phyloP scores from a whole-genome alignment of 2,113 vertebrate genomes.

The Pipa parva region DNA sequence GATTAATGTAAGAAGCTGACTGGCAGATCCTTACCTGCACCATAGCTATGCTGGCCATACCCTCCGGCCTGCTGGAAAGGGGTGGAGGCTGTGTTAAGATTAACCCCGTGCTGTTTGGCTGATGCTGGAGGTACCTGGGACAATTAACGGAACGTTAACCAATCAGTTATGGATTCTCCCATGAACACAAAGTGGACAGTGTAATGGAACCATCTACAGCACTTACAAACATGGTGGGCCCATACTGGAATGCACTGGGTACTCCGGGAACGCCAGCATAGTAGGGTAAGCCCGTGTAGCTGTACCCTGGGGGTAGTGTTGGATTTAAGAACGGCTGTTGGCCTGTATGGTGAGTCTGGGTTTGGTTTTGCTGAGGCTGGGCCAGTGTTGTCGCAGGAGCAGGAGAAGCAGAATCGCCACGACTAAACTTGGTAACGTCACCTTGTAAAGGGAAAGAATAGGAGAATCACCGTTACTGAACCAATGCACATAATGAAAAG shows the following conservation, averaged over 20 bases:
- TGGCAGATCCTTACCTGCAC: constrained; percentile 64
- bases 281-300: constrained; percentile 94
- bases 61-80: constrained; percentile 87
- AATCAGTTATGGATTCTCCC: not conserved
- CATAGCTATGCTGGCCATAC: constrained; percentile 83
- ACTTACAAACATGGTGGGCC: constrained; percentile 89
- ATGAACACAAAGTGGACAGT: not conserved
- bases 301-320: constrained; percentile 83
- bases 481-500: not conserved
- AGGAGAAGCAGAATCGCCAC: constrained; percentile 88
- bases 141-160: no score
- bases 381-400: constrained; percentile 81
- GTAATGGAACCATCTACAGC: no score
- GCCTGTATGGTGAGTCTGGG: constrained; percentile 77
- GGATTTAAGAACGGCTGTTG: constrained; percentile 93
- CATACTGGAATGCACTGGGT: constrained; percentile 92
- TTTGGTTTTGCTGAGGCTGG: constrained; percentile 77
- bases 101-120: constrained; percentile 84
- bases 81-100: constrained; percentile 68
- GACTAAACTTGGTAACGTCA: constrained; percentile 90
- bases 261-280: constrained; percentile 82
- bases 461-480: not conserved
- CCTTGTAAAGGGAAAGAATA: constrained; percentile 57
- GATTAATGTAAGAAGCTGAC: not conserved
- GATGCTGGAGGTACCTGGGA: constrained; percentile 80